phyloP scores from a whole-genome alignment of 2,888 invertebrate species.

The Tenthredo scrophulariae region DNA sequence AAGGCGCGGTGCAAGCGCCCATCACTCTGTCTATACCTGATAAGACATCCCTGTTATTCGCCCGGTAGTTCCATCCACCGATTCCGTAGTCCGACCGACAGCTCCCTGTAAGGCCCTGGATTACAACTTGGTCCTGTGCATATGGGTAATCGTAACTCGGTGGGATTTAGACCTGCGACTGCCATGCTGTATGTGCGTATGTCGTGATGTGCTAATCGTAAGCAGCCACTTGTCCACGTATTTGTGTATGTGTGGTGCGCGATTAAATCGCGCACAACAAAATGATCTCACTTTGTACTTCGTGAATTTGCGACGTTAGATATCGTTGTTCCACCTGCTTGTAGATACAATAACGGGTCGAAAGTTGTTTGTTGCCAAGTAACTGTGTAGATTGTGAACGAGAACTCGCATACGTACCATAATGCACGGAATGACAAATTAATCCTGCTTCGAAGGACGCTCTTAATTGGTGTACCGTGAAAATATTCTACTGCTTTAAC shows the following conservation, averaged over 20 bases:
- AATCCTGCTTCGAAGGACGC: not conserved
- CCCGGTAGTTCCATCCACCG: conserved; percentile 27
- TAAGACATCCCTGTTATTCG: conserved; percentile 51
- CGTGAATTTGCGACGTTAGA: not conserved
- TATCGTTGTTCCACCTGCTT: not conserved
- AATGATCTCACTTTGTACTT: not conserved
- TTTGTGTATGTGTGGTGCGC: not conserved
- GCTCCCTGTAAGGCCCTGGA: conserved; percentile 39
- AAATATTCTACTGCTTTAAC: not conserved
- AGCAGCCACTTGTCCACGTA: not conserved
- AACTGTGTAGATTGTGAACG: not conserved
- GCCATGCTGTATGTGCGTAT: not conserved
- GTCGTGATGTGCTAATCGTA: not conserved
- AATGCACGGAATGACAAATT: not conserved
- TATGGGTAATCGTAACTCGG: conserved; percentile 34
- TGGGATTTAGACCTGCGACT: conserved; percentile 34
- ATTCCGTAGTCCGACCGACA: conserved; percentile 19
- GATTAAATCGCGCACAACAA: not conserved
- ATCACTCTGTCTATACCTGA: conserved; percentile 53
- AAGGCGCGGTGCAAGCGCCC: conserved; percentile 38
- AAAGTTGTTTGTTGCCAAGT: not conserved
- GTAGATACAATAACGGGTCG: not conserved
- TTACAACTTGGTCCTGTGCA: conserved; percentile 39
- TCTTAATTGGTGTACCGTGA: not conserved
- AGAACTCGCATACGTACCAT: not conserved